Evolutionary conservation across 2,888 invertebrate species (phyloP).

Genomic region (Machimus atricapillus): DNA sequence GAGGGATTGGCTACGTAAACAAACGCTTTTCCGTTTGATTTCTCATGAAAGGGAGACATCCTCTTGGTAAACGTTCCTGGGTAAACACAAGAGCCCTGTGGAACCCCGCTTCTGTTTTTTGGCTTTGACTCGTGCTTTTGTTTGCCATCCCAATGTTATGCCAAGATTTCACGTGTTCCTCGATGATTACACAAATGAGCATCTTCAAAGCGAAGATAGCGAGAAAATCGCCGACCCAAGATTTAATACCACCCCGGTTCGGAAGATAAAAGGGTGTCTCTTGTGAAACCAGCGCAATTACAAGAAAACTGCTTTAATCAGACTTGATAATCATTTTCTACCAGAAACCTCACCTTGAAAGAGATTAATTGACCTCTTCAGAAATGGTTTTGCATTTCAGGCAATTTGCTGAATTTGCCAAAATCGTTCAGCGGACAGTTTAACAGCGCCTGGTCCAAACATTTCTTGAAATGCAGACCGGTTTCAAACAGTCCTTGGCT

Average conservation of each 20-base stretch:
- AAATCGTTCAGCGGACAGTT: not conserved
- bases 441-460: not conserved
- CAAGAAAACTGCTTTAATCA: not conserved
- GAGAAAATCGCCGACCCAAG: not conserved
- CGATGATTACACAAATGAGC: conserved; percentile 6
- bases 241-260: not conserved
- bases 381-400: not conserved
- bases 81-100: not conserved
- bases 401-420: not conserved
- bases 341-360: not conserved
- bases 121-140: not conserved
- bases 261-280: not conserved
- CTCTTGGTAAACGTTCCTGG: not conserved
- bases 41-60: conserved; percentile 19
- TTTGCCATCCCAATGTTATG: conserved; percentile 3
- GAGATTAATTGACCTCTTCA: not conserved
- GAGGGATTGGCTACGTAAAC: conserved; percentile 28
- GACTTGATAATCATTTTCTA: not conserved
- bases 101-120: conserved; percentile 1
- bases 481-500: not conserved
- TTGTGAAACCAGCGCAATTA: not conserved
- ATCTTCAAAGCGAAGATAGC: conserved; percentile 1
- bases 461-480: not conserved
- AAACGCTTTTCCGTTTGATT: conserved; percentile 39
- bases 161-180: conserved; percentile 4